phyloP scores from a whole-genome alignment of 2,797 vertebrate species.

The Enteromius trimaculatus region DNA sequence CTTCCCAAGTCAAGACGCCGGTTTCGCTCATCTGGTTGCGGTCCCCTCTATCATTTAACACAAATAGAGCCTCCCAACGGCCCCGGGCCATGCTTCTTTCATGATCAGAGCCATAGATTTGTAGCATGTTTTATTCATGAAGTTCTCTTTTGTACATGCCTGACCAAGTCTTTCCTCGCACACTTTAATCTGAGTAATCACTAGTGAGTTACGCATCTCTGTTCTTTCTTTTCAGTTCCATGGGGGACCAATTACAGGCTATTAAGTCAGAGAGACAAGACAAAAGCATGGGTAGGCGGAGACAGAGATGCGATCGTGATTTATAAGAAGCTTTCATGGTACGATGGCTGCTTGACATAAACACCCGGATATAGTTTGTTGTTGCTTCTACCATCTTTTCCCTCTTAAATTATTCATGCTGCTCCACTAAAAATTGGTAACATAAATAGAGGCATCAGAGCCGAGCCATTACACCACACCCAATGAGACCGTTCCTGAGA shows the following conservation, averaged over 20 bases:
- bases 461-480: slow-evolving; percentile 37
- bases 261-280: slow-evolving; percentile 63
- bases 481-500: slow-evolving; percentile 11
- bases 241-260: slow-evolving; percentile 68
- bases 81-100: slow-evolving; percentile 31
- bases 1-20: neutral
- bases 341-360: slow-evolving; percentile 42
- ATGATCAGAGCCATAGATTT: slow-evolving; percentile 60
- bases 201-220: slow-evolving; percentile 66
- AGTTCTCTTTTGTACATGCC: slow-evolving; percentile 61
- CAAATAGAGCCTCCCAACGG: neutral
- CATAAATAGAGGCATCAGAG: slow-evolving; percentile 37
- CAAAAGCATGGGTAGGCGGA: slow-evolving; percentile 59
- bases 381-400: slow-evolving; percentile 40
- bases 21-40: neutral
- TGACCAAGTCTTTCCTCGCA: slow-evolving; percentile 65
- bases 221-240: slow-evolving; percentile 61
- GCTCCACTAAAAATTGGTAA: slow-evolving; percentile 43
- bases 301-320: slow-evolving; percentile 35
- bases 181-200: slow-evolving; percentile 66
- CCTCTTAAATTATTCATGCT: slow-evolving; percentile 43
- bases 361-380: slow-evolving; percentile 35
- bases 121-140: slow-evolving; percentile 67
- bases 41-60: neutral
- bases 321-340: slow-evolving; percentile 41